Evolutionary conservation across 2,888 invertebrate species (phyloP).

Genomic region (Drosophila mimica): DNA sequence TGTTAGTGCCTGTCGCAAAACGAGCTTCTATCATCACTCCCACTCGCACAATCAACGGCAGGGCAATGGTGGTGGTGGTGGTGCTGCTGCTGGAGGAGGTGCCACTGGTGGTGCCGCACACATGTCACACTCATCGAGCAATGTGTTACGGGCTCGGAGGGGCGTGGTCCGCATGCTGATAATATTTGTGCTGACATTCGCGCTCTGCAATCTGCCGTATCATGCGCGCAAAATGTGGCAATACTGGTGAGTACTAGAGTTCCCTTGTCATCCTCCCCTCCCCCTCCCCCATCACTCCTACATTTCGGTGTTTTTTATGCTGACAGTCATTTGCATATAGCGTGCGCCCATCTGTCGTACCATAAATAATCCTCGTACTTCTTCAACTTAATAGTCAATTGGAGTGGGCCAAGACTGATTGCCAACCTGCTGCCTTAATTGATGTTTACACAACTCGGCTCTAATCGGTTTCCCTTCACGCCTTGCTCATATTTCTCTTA

Average conservation of each 20-base stretch:
- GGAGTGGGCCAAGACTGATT: conserved; percentile 24
- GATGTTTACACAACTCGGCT: conserved; percentile 29
- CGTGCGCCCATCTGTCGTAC: conserved; percentile 31
- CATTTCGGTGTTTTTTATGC: conserved; percentile 20
- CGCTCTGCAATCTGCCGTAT: conserved; percentile 94
- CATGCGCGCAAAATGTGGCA: conserved; percentile 95
- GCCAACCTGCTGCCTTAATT: conserved; percentile 10
- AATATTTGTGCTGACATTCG: conserved; percentile 94
- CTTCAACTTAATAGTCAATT: conserved; percentile 60
- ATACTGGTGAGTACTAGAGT: conserved; percentile 88
- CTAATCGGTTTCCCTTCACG: conserved; percentile 14
- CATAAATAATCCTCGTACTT: conserved; percentile 12
- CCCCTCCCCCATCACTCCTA: neutral
- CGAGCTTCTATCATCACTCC: conserved; percentile 82
- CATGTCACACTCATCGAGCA: conserved; percentile 90
- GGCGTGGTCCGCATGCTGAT: conserved; percentile 96
- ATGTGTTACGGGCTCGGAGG: conserved; percentile 91
- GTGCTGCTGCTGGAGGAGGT: conserved; percentile 30
- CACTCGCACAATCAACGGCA: conserved; percentile 82
- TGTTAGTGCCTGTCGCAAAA: conserved; percentile 84
- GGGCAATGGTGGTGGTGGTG: conserved; percentile 74
- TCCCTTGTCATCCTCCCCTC: neutral
- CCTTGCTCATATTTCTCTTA: conserved; percentile 28
- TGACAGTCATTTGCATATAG: conserved; percentile 50
- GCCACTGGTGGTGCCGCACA: conserved; percentile 85